phyloP scores from a whole-genome alignment of 2,888 invertebrate genomes.

The Lasioglossum vierecki region DNA sequence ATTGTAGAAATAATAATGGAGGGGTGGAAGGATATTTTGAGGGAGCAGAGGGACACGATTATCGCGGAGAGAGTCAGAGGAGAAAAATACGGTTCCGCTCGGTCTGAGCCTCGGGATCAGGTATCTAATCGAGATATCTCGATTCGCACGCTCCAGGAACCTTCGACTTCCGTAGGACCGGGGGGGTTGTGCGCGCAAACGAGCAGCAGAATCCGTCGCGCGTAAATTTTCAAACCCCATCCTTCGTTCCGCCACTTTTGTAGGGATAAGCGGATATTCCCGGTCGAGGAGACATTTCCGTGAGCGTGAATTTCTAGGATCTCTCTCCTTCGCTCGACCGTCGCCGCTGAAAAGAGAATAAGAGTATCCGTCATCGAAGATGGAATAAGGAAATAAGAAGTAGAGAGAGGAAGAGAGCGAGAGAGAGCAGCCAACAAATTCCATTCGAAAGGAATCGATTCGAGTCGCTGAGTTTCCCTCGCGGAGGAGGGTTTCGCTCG shows the following conservation, averaged over 20 bases:
- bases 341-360: conserved; percentile 1
- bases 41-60: background rate
- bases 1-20: background rate
- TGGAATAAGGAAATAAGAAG: background rate
- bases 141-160: conserved; percentile 64
- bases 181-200: conserved; percentile 57
- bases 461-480: background rate
- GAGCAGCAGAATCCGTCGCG: conserved; percentile 70
- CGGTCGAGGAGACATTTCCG: conserved; percentile 50
- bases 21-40: background rate
- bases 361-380: conserved; percentile 10
- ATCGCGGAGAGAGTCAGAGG: background rate
- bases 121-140: conserved; percentile 60
- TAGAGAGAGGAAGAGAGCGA: too few relatives aligned
- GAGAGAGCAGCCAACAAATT: background rate
- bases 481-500: background rate
- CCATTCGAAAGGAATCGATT: conserved; percentile 11
- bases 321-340: background rate
- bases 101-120: conserved; percentile 36
- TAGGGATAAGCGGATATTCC: conserved; percentile 57
- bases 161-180: conserved; percentile 58
- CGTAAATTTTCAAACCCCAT: conserved; percentile 66
- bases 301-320: conserved; percentile 58
- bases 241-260: conserved; percentile 35
- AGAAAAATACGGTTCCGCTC: conserved; percentile 56